Conservation (phyloP, 1,140 invertebrate genomes). For the Hydropsyche tenuis region DNA sequence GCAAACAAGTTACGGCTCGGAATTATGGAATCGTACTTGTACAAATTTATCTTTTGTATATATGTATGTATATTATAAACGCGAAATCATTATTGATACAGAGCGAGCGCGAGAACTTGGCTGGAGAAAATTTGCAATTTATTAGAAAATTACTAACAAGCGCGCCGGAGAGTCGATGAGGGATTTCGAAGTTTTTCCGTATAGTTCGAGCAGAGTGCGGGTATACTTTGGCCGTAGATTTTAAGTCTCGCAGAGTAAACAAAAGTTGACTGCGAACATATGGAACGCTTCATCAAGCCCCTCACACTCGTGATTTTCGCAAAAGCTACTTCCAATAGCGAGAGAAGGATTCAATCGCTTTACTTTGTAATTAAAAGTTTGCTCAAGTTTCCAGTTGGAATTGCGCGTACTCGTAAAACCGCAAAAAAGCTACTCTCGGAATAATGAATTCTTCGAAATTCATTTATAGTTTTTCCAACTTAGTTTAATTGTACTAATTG, state of each 20-base stretch:
- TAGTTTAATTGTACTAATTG: no score
- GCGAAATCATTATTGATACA: background rate
- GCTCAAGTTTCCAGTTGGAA: background rate
- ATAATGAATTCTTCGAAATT: no score
- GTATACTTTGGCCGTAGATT: background rate
- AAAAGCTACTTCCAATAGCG: background rate
- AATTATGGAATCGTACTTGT: no score
- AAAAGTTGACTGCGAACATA: conserved; percentile 3
- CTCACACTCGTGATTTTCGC: background rate
- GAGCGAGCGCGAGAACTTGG: background rate
- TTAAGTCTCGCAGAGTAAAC: conserved; percentile 4
- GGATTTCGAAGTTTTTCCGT: conserved; percentile 28
- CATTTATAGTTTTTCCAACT: no score
- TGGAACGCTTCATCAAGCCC: conserved; percentile 2
- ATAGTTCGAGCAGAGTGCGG: background rate
- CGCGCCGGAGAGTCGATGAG: conserved; percentile 7
- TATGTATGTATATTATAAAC: no score
- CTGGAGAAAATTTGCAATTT: conserved; percentile 9
- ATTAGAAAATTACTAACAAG: conserved; percentile 33
- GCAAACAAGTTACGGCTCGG: no score
- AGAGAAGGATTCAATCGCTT: background rate
- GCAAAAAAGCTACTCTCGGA: no score
- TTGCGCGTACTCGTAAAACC: no score
- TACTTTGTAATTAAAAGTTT: conserved; percentile 10
- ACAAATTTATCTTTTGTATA: no score